These are phyloP conservation scores for Eumerus sabulonum DNA, from an alignment of 2,888 invertebrate species.

Conservation along the genomic window DNA sequence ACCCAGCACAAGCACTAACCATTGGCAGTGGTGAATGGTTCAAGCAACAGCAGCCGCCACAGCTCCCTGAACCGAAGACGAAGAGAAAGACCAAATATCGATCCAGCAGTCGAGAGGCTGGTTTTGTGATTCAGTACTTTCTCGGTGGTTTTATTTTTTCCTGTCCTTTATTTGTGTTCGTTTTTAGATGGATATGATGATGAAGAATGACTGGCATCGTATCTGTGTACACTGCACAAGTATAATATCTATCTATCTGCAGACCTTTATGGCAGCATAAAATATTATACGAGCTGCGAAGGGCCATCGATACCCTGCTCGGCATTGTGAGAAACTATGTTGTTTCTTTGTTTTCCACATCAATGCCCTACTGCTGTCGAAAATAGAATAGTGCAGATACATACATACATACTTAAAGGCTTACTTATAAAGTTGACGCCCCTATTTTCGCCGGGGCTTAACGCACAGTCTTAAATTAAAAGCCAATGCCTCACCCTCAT, in stretches of 20 bases:
- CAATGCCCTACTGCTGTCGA: not conserved
- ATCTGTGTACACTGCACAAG: constrained; percentile 17
- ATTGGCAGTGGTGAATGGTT: too few relatives aligned
- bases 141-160: constrained; percentile 6
- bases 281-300: constrained; percentile 36
- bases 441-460: too few relatives aligned
- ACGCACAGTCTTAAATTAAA: not conserved
- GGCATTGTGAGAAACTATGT: constrained; percentile 22
- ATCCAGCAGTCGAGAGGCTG: constrained; percentile 57
- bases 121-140: constrained; percentile 35
- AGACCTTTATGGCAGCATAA: constrained; percentile 31
- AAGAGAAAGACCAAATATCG: constrained; percentile 55
- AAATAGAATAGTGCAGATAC: constrained; percentile 29
- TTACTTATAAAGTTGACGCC: too few relatives aligned
- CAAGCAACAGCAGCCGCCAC: constrained; percentile 27
- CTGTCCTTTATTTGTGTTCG: constrained; percentile 22
- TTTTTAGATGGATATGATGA: too few relatives aligned
- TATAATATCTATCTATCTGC: not conserved
- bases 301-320: constrained; percentile 12
- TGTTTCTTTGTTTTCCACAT: not conserved
- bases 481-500: constrained; percentile 15
- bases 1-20: too few relatives aligned
- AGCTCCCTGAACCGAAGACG: constrained; percentile 44
- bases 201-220: constrained; percentile 43
- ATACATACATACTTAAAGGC: not conserved